Conservation (phyloP, 2,888 invertebrate genomes). For the Drosophila dives region DNA sequence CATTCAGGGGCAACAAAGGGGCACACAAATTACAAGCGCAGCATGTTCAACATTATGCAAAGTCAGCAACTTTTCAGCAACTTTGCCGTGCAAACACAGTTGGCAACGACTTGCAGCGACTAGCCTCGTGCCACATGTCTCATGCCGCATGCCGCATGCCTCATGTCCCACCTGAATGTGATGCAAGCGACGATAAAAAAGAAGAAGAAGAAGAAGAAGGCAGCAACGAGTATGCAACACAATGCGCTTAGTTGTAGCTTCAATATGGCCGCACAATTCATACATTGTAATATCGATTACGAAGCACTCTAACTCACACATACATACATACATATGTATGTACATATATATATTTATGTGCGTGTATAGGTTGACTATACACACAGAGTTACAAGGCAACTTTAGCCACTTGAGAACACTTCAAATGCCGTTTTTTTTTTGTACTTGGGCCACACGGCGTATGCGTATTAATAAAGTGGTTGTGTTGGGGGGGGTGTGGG, state of each 20-base stretch:
- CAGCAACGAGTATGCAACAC: conserved; percentile 51
- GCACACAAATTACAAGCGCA: conserved; percentile 26
- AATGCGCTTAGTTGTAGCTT: conserved; percentile 64
- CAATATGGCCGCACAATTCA: conserved; percentile 65
- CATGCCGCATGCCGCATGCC: not conserved
- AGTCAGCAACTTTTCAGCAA: conserved; percentile 54
- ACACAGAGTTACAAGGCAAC: conserved; percentile 22
- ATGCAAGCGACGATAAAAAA: conserved; percentile 62
- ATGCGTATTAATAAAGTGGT: conserved; percentile 61
- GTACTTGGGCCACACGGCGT: conserved; percentile 49
- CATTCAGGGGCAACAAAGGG: conserved; percentile 27
- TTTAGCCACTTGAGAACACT: conserved; percentile 52
- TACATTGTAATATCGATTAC: conserved; percentile 79
- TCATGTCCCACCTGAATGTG: conserved; percentile 22
- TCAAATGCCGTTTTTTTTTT: conserved; percentile 42
- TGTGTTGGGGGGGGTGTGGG: not conserved
- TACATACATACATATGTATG: not conserved
- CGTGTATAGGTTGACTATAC: not conserved
- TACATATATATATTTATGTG: not conserved
- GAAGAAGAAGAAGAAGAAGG: conserved; percentile 17
- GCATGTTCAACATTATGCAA: conserved; percentile 33
- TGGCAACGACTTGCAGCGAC: conserved; percentile 7
- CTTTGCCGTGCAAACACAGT: conserved; percentile 44
- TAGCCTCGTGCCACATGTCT: not conserved
- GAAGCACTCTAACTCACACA: conserved; percentile 59